phyloP scores from a whole-genome alignment of 2,888 invertebrate species.

The Andrena hattorfiana region DNA sequence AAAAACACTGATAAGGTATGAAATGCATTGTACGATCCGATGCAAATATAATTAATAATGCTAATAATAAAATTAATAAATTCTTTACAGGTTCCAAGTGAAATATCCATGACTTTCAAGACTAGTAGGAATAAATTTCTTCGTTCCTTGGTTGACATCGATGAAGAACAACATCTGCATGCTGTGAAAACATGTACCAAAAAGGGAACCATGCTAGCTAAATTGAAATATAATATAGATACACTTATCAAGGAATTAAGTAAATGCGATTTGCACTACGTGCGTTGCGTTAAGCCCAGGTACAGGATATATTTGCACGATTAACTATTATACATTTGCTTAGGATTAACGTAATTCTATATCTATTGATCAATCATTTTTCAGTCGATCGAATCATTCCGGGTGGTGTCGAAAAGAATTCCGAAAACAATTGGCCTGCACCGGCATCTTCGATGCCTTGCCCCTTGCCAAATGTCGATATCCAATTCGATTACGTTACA shows the following conservation, averaged over 20 bases:
- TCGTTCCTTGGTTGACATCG: slow-evolving; percentile 65
- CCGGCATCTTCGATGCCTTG: slow-evolving; percentile 74
- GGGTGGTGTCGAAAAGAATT: slow-evolving; percentile 72
- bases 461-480: slow-evolving; percentile 74
- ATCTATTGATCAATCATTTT: slow-evolving; percentile 26
- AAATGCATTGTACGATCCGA: not conserved
- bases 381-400: slow-evolving; percentile 53
- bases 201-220: slow-evolving; percentile 79
- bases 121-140: slow-evolving; percentile 76
- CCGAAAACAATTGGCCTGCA: slow-evolving; percentile 70
- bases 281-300: slow-evolving; percentile 84
- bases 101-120: slow-evolving; percentile 70
- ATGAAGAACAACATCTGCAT: slow-evolving; percentile 37
- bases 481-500: slow-evolving; percentile 69
- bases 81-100: slow-evolving; percentile 73
- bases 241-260: slow-evolving; percentile 80
- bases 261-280: slow-evolving; percentile 83
- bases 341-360: not conserved
- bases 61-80: not conserved
- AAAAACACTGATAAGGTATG: slow-evolving; percentile 84
- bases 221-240: slow-evolving; percentile 83
- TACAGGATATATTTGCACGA: slow-evolving; percentile 38
- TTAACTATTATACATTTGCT: too few relatives aligned
- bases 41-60: not conserved
- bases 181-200: slow-evolving; percentile 60